These are phyloP conservation scores for Tetragnatha versicolor DNA, from an alignment of 1,140 invertebrate genomes.

Conservation along the genomic window DNA sequence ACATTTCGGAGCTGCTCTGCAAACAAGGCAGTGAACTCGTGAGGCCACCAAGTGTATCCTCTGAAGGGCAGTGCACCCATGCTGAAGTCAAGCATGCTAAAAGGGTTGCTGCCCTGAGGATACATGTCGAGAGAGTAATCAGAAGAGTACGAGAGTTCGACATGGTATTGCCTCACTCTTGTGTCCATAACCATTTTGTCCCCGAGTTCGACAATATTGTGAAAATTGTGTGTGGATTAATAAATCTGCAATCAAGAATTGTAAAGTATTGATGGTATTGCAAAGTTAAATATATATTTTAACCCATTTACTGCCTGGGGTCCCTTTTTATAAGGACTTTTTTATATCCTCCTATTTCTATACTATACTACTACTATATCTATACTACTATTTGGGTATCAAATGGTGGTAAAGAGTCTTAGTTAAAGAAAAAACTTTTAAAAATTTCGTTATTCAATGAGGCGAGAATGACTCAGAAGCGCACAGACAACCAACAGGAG, in stretches of 20 bases:
- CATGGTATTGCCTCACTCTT: background rate
- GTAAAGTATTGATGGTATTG: too few species aligned
- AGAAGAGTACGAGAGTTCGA: background rate
- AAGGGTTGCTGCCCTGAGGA: slow-evolving; percentile 58
- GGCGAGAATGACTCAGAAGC: too few species aligned
- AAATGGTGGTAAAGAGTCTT: too few species aligned
- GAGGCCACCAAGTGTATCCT: background rate
- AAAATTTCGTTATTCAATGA: too few species aligned
- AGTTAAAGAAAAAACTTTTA: too few species aligned
- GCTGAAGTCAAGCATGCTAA: slow-evolving; percentile 56
- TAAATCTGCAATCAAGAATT: background rate
- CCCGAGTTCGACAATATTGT: background rate
- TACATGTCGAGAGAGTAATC: slow-evolving; percentile 58
- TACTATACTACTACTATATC: too few species aligned
- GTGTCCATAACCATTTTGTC: background rate
- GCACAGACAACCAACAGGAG: too few species aligned
- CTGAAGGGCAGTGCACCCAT: slow-evolving; percentile 53
- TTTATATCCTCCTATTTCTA: too few species aligned
- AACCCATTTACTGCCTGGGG: too few species aligned
- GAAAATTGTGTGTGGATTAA: background rate
- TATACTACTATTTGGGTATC: too few species aligned
- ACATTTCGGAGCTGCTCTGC: background rate
- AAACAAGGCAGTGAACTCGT: background rate
- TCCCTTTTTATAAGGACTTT: too few species aligned
- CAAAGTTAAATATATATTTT: too few species aligned